Conservation (phyloP, 1,140 invertebrate species). For the Diachasmimorpha longicaudata region DNA sequence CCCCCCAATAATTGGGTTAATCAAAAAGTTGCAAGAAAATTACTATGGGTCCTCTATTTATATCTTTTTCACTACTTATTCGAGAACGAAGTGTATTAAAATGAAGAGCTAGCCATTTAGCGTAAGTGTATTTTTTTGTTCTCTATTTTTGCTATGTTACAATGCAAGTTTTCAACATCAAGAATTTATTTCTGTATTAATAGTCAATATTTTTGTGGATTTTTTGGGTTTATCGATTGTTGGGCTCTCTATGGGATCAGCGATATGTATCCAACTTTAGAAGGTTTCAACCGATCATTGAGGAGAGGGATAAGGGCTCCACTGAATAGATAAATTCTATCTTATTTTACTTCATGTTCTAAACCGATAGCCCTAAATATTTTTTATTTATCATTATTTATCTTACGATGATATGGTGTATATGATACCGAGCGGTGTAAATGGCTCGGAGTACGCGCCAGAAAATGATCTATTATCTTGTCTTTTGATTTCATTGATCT, state of each 20-base stretch:
- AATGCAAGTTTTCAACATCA: slow-evolving; percentile 42
- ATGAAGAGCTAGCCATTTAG: slow-evolving; percentile 9
- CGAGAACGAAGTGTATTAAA: slow-evolving; percentile 17
- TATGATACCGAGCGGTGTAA: slow-evolving; percentile 19
- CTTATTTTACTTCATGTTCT: slow-evolving; percentile 38
- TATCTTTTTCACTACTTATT: background rate
- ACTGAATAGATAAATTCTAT: slow-evolving; percentile 46
- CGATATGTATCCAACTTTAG: slow-evolving; percentile 28
- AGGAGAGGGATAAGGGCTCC: background rate
- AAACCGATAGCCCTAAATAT: slow-evolving; percentile 27
- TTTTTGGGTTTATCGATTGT: background rate
- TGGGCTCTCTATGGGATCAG: background rate
- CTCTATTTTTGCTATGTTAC: slow-evolving; percentile 49
- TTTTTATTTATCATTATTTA: slow-evolving; percentile 9
- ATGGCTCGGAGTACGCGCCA: background rate
- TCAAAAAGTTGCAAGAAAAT: background rate
- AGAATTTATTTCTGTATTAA: slow-evolving; percentile 30
- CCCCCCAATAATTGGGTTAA: background rate
- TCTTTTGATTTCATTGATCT: background rate
- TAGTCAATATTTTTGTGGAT: slow-evolving; percentile 24
- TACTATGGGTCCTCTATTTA: background rate
- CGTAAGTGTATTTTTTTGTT: slow-evolving; percentile 5
- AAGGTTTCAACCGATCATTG: slow-evolving; percentile 42
- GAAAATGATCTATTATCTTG: background rate
- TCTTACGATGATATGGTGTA: slow-evolving; percentile 47